Percentiles rank a stretch among this genome's conserved stretches.
Evolutionary conservation across 2,888 invertebrate species (phyloP).

Genomic region (Holacanthella duospinosa): DNA sequence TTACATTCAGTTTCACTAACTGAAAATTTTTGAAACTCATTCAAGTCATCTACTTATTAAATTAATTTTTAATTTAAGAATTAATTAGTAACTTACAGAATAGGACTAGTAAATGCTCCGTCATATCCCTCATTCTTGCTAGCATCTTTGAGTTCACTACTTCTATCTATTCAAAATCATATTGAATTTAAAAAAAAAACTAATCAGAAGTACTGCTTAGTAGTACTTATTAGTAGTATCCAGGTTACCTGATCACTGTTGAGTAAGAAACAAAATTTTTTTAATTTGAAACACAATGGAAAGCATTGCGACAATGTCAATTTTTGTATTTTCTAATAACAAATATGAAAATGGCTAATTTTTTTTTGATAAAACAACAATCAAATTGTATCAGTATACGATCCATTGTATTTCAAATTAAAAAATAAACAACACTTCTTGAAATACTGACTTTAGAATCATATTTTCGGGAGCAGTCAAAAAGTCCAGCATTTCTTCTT

Average conservation of each 20-base stretch:
- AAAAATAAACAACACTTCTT: too few species aligned
- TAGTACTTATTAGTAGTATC: neutral
- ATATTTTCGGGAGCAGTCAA: conserved; percentile 84
- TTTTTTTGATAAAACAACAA: too few species aligned
- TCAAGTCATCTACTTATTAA: neutral
- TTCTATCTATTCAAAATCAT: conserved; percentile 53
- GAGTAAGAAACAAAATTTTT: neutral
- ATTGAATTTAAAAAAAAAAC: neutral
- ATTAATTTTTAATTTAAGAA: neutral
- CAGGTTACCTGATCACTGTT: neutral
- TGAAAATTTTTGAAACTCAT: conserved; percentile 42
- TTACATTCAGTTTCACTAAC: conserved; percentile 84
- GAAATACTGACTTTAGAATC: conserved; percentile 62
- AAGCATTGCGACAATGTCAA: too few species aligned
- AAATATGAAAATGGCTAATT: too few species aligned
- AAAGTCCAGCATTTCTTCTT: conserved; percentile 81
- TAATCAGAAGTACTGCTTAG: too few species aligned
- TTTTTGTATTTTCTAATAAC: too few species aligned
- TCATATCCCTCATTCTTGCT: conserved; percentile 74
- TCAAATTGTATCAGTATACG: neutral
- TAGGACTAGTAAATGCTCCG: conserved; percentile 82
- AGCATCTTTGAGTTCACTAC: conserved; percentile 87
- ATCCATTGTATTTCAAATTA: too few species aligned
- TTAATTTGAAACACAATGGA: too few species aligned
- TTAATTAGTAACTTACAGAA: conserved; percentile 63